Conservation (phyloP, 2,113 vertebrate species). For the Boulengeromyrus knoepffleri region DNA sequence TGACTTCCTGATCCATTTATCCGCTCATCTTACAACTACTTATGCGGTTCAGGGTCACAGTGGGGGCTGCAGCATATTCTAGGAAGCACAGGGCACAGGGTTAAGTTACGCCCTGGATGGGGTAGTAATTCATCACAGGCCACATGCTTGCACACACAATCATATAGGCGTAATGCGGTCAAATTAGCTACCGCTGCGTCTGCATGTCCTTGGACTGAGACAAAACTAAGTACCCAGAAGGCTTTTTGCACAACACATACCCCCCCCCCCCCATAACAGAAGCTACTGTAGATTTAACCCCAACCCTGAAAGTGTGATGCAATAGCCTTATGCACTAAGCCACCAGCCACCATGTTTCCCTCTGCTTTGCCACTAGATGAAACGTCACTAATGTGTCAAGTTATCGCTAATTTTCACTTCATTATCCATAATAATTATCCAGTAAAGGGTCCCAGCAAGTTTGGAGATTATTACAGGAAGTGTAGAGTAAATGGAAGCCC, state of each 20-base stretch:
- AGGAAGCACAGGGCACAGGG: neutral
- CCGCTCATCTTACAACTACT: neutral
- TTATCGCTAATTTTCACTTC: neutral
- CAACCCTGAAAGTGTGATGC: neutral
- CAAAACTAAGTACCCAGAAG: neutral
- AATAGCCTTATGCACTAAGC: neutral
- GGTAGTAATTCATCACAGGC: neutral
- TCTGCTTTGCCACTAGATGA: neutral
- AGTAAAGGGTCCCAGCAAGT: neutral
- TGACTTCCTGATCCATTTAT: neutral
- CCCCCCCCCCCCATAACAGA: neutral
- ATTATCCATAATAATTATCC: neutral
- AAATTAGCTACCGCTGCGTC: neutral
- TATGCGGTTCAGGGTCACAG: neutral
- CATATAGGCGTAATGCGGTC: neutral
- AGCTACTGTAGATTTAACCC: neutral
- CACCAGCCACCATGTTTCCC: neutral
- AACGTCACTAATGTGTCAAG: neutral
- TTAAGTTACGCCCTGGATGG: neutral
- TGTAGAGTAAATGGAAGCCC: neutral
- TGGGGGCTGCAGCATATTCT: neutral
- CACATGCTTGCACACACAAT: constrained; percentile 2
- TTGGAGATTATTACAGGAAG: neutral
- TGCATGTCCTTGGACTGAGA: neutral
- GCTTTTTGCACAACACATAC: neutral